A percentile compares a stretch with the other conserved stretches of the same genome.
These are phyloP conservation scores for Triplophysa yarkandensis DNA, from an alignment of 2,797 vertebrate genomes.

Conservation along the genomic window DNA sequence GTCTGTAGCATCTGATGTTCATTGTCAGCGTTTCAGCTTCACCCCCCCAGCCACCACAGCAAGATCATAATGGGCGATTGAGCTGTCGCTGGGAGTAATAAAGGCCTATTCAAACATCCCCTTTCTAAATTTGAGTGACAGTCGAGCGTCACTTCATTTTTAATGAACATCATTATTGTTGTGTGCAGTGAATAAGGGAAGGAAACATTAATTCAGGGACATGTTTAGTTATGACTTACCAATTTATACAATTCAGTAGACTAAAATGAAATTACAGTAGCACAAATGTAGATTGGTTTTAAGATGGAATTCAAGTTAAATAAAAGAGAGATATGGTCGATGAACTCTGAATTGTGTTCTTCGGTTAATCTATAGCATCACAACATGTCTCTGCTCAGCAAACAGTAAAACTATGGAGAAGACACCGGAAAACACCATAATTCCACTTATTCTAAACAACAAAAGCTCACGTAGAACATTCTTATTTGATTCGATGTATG, in stretches of 20 bases:
- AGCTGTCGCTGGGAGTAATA: slow-evolving; percentile 44
- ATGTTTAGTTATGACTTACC: background rate
- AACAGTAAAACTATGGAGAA: slow-evolving; percentile 20
- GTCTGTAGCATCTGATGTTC: slow-evolving; percentile 18
- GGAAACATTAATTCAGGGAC: slow-evolving; percentile 20
- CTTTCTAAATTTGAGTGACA: slow-evolving; percentile 46
- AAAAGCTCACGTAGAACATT: no score
- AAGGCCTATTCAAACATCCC: slow-evolving; percentile 41
- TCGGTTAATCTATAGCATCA: slow-evolving; percentile 22
- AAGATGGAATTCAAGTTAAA: background rate
- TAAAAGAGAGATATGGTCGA: slow-evolving; percentile 2
- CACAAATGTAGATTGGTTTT: slow-evolving; percentile 4
- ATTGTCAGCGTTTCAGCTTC: slow-evolving; percentile 28
- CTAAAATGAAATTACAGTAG: slow-evolving; percentile 8
- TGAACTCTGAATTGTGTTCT: slow-evolving; percentile 5
- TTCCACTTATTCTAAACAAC: no score
- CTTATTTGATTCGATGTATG: no score
- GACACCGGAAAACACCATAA: no score
- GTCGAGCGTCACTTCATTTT: slow-evolving; percentile 48
- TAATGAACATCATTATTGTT: slow-evolving; percentile 49
- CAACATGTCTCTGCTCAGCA: slow-evolving; percentile 25
- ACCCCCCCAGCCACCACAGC: background rate
- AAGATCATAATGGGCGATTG: slow-evolving; percentile 38
- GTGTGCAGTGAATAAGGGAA: background rate
- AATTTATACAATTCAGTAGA: slow-evolving; percentile 8